Evolutionary conservation across 64 coral and sea anemone species (phyloP), one percentile per base, ranked within the genome.

Genomic region (Pachyseris speciosa): DNA sequence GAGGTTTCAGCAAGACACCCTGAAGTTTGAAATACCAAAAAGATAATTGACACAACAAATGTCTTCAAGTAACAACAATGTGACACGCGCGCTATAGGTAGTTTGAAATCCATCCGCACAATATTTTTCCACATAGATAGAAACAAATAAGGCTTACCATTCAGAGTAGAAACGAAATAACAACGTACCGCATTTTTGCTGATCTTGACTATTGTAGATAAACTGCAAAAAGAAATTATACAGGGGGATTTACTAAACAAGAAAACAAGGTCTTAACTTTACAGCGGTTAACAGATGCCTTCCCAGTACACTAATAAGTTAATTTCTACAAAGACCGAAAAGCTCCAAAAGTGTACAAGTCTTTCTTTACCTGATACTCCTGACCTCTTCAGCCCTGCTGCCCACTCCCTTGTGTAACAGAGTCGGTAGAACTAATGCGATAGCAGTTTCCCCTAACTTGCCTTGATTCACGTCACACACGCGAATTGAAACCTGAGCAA

Each of bases 171-270:
- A 74, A 45, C 12, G 3, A 24, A 13, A 71, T 37, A 41, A 57
- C 1, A 84, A 90, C 95, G 71, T 93, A 97, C 95, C 33, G 97
- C 97, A 75, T 99, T 99, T 68, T 99, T 99, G 84, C 93, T 93
- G 55, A 99, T 99, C 78, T 99, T 99, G 44, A 99, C 75, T 86
- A 99, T 95, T 5, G 97, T 99, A 36, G 95, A 97, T 11, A 97
- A 76, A 9, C 95, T 96, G 63, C 2, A 55, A 77, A 37, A 39
- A 60, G 8, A 0, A 33, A 48, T 5, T 22, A 43, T 7, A 44
- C 4, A 89, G 9, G 38, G n/a, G n/a, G n/a, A n/a, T n/a, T n/a
- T n/a, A n/a, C n/a, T n/a, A n/a, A n/a, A n/a, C n/a, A n/a, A n/a
- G n/a, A n/a, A n/a, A n/a, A n/a, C n/a, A n/a, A n/a, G n/a, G n/a